Evolutionary conservation across 2,888 invertebrate species (phyloP), one percentile per base, ranked within the genome.

Genomic region (Eretmocerus hayati): DNA sequence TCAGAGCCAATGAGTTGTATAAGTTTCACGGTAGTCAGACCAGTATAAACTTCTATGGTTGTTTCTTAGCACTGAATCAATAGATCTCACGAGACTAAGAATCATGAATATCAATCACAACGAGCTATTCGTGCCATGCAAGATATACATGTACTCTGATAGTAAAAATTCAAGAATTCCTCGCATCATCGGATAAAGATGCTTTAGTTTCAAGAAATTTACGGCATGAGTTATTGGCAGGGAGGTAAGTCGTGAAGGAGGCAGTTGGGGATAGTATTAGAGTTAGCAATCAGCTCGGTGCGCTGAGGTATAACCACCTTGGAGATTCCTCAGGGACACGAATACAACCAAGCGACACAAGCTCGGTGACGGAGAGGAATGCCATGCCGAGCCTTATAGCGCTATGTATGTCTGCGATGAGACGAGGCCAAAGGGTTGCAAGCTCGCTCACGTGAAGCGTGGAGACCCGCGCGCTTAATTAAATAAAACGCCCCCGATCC

Each of bases 401-500:
- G n/a, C n/a, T 26, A 26, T 26, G 26, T n/a, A 30, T 5, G 45
- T 8, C 35, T 33, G 46, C 30, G 44, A 16, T 45, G 32, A 47
- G 46, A 46, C 22, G 42, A 30, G 31, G 45, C 50, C 56, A 55
- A 61, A 62, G 62, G 62, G 62, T 62, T 62, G 46, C 50, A 42
- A 55, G 26, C 26, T 6, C 26, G 8, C n/a, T n/a, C n/a, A n/a
- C n/a, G n/a, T n/a, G n/a, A 49, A 59, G 54, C 50, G 31, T 18
- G 39, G 51, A 54, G 57, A 58, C 60, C 61, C 56, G 54, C n/a
- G n/a, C 58, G 60, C 64, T 64, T 65, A 65, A 65, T 65, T 65
- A 64, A 65, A 65, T 65, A 64, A 65, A 64, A 64, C 61, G 61
- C 62, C 62, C n/a, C 62, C 63, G 56, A 61, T 62, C 59, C 62